Evolutionary conservation across 2,113 vertebrate species (phyloP), one percentile per base, ranked within the genome.

Genomic region (Actenoides hombroni): DNA sequence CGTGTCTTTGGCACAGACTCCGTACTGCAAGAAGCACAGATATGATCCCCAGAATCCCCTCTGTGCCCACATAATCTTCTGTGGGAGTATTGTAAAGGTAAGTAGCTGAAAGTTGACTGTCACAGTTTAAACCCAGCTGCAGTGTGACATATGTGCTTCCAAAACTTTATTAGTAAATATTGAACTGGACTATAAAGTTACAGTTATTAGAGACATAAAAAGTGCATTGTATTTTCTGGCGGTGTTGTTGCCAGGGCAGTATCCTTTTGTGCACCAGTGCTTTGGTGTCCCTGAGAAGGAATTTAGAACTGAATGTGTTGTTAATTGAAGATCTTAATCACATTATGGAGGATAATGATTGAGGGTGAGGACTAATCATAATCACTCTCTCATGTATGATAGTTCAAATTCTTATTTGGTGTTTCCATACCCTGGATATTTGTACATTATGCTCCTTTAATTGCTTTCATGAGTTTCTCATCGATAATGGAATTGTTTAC

Each of bases 31-130:
- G 65, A 98, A 98, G 71, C 96, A 99, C 24, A 97, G 83, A 25
- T 99, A 98, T 17, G 99, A 99, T 86, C 99, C 99, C 10, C 99
- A 99, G 96, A 99, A 98, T 88, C 99, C 99, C 0, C 98, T 99
- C 11, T 99, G 99, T 65, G 99, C 98, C 39, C 99, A 99, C 92
- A 96, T 98, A 83, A 99, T 99, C 95, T 96, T 99, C 13, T 98
- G 98, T 7, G 99, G 99, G 35, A 98, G 97, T 7, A 94, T 99
- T 20, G 74, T 98, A 11, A 97, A 98, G 99, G 99, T 99, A 95
- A 95, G 73, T 26, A 46, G 57, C 56, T 48, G 49, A 80, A 79
- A 86, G 24, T 20, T 86, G 79, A 13, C 37, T 51, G n/a, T 37
- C 9, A 9, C 18, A 12, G 33, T 49, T 49, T 49, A 49, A 28